phyloP scores from a whole-genome alignment of 1,140 invertebrate species.

The Apolygus lucorum region DNA sequence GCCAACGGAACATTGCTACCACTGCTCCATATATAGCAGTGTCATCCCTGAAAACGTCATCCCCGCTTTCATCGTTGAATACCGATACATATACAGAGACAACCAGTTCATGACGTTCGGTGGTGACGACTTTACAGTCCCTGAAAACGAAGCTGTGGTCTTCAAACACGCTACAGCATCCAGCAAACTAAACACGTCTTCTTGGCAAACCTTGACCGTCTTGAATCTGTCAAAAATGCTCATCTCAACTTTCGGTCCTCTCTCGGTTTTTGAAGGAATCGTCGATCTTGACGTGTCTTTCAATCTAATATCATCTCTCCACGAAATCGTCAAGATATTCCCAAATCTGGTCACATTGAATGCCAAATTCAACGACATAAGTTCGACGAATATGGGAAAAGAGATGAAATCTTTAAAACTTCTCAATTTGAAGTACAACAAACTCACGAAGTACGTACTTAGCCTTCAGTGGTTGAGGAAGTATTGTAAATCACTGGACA shows the following conservation, averaged over 20 bases:
- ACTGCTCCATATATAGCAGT: slow-evolving; percentile 8
- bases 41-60: slow-evolving; percentile 21
- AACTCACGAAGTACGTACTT: slow-evolving; percentile 21
- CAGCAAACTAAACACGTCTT: not conserved
- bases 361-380: slow-evolving; percentile 30
- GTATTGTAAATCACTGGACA: slow-evolving; percentile 23
- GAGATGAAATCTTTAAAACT: slow-evolving; percentile 19
- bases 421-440: slow-evolving; percentile 32
- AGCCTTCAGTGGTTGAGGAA: slow-evolving; percentile 25
- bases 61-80: slow-evolving; percentile 32
- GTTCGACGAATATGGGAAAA: slow-evolving; percentile 17
- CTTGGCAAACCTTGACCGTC: slow-evolving; percentile 7
- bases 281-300: slow-evolving; percentile 29
- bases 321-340: slow-evolving; percentile 27
- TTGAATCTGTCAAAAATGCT: slow-evolving; percentile 1
- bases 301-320: slow-evolving; percentile 28
- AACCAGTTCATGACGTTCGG: not conserved
- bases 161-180: not conserved
- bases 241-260: slow-evolving; percentile 23
- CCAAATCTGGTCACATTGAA: slow-evolving; percentile 24
- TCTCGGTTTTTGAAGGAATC: slow-evolving; percentile 26
- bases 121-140: not conserved
- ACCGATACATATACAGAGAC: slow-evolving; percentile 26
- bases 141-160: not conserved
- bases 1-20: not conserved